Base-by-base conservation (phyloP, 2,888 invertebrate genomes). In the Hylaea fasciaria region DNA sequence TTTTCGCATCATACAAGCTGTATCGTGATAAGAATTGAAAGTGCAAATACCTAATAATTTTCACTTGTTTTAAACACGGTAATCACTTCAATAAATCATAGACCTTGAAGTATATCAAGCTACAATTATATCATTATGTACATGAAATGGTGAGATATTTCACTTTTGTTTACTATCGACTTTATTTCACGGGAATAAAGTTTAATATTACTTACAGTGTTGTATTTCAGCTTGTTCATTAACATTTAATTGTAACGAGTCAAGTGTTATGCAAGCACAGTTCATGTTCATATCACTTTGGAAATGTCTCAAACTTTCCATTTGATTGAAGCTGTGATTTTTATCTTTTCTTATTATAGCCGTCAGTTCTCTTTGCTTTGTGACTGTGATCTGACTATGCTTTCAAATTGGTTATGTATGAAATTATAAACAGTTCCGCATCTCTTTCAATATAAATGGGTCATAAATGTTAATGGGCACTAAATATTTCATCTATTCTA, bases 11-110 rank as follows among this genome's bases (percentile, higher is more conserved):
- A 17, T 17, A 22, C 12, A 28, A 44, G n/a, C 8, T 17, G 0
- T n/a, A 7, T 44, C 7, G 13, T 10, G 8, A 47, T 9, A n/a
- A n/a, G n/a, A 48, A 61, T 61, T 63, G 47, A 50, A 53, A 58
- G 53, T 49, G 12, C n/a, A 5, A 28, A 39, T 44, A 53, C 45
- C 37, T 12, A 41, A 50, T 50, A 63, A 62, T 64, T 59, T 40
- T 52, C 47, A 59, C 59, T 57, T 52, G 47, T 64, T 62, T 50
- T 50, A 50, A n/a, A 59, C 37, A 52, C 54, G 50, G n/a, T 55
- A 68, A 64, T 68, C 57, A 57, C 57, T 63, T 64, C 62, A 44
- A 55, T 40, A 60, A 60, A 65, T 65, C 52, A 52, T 40, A 48
- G 39, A 54, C 49, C 45, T 50, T 59, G 59, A 35, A 41, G 47